Base-by-base conservation (phyloP, 37 sponge, comb jelly and placozoan species). In the Tethya wilhelma region DNA sequence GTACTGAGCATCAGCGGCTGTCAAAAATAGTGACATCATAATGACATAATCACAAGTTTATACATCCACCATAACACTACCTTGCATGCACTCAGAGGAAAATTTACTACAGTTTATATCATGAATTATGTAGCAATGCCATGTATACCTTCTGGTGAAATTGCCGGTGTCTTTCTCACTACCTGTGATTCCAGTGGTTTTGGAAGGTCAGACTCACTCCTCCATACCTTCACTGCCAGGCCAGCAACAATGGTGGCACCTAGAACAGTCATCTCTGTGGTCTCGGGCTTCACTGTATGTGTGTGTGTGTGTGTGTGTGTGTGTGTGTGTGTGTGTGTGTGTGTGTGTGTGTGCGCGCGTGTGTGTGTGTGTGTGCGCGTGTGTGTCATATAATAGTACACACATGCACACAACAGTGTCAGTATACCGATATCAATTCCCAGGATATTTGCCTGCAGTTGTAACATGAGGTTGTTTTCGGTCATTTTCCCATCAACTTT, bases 401-500 rank as follows among this genome's bases (percentile, higher is more conserved):
- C 7, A 23, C 68, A 38, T 38, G 23, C 39, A 34, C 4, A 5
- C 43, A 69, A 25, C 22, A 2, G 34, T 38, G 20, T 6, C 25
- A 23, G 17, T 23, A 4, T 78, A 91, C 94, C 94, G 0, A 98
- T 83, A 19, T 84, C 60, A 23, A 93, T 91, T 4, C 96, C 96
- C 1, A 96, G 73, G 49, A 98, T 55, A 76, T 98, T 91, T 38
- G 94, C 88, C 67, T 93, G 99, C 57, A 96, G 73, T 66, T 89
- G 90, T 59, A 98, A 43, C 30, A 98, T 55, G 29, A 85, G 69
- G 31, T 83, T 23, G 45, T 95, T 95, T 30, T 23, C 69, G 42
- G 94, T 93, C 99, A 95, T 95, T 0, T 94, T 96, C 56, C 99
- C 99, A 56, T 98, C 99, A 42, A 93, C 96, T n/a, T 74, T 59